Evolutionary conservation across 2,888 invertebrate genomes (phyloP), one percentile per base, ranked within the genome.

Genomic region (Agrochola lychnidis): DNA sequence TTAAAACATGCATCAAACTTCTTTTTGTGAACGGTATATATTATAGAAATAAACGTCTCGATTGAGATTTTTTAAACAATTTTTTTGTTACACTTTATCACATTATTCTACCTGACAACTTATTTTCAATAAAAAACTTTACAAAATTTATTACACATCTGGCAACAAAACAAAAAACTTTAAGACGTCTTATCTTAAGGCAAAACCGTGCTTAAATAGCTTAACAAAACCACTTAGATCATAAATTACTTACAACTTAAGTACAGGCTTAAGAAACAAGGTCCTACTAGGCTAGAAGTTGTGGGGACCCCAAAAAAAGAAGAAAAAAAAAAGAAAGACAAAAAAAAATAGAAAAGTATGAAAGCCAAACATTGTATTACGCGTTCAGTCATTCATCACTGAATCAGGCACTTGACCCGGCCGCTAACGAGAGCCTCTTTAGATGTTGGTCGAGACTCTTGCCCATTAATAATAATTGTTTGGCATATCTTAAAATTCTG

Each of bases 401-500:
- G 62, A 68, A 40, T 80, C 75, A 57, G 22, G n/a, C 48, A 62
- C 81, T 84, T 81, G 81, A 81, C 81, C 85, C 75, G n/a, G 12
- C 82, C 82, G 70, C 85, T 84, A 84, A 81, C 74, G 48, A 81
- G 70, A 67, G 53, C 63, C 81, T 59, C 85, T 84, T 74, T 67
- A 62, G 51, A 81, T 74, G 85, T 84, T 70, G 74, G 85, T 59
- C 22, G 70, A 59, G 85, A 0, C 22, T 73, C 40, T 22, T 14
- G 45, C 36, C 69, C 69, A 67, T 81, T 84, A 81, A 81, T 70
- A 81, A 73, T 81, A 81, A 70, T 84, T 67, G 85, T 57, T 81
- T 40, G 62, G 59, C 45, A 57, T 66, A 64, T 81, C 70, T 67
- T 66, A 25, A 69, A 53, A 64, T 25, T 69, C 63, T 67, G 51